Conservation (phyloP, 92 coral and sea anemone species). For the Diadumene lineata region DNA sequence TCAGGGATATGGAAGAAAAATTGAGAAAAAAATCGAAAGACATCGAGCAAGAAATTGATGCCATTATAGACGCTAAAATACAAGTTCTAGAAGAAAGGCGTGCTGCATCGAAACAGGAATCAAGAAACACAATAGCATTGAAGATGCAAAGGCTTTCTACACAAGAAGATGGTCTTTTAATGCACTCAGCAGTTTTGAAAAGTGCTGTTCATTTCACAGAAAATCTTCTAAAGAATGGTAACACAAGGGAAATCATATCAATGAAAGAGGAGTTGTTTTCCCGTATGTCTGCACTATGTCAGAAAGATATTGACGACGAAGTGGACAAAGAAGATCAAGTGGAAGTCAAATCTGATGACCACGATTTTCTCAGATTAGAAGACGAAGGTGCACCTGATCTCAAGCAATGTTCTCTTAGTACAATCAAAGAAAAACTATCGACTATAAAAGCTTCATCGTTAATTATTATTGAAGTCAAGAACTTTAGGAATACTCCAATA, state of each 20-base stretch:
- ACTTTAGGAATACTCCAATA: too few relatives aligned
- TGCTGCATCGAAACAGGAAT: neutral
- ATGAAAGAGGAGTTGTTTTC: too few relatives aligned
- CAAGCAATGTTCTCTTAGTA: too few relatives aligned
- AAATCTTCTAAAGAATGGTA: constrained; percentile 32
- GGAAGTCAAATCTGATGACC: too few relatives aligned
- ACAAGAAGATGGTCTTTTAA: constrained; percentile 40
- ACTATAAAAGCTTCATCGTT: too few relatives aligned
- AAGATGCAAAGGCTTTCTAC: constrained; percentile 36
- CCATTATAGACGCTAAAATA: constrained; percentile 28
- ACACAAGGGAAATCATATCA: constrained; percentile 25
- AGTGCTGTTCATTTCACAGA: constrained; percentile 55
- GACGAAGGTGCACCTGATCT: too few relatives aligned
- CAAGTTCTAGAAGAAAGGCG: constrained; percentile 16
- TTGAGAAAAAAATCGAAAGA: constrained; percentile 10
- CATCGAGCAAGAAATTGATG: constrained; percentile 35
- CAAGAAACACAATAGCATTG: constrained; percentile 4
- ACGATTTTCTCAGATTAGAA: too few relatives aligned
- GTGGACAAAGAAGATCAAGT: too few relatives aligned
- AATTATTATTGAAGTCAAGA: too few relatives aligned
- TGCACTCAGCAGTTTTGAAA: constrained; percentile 31
- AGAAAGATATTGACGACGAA: too few relatives aligned
- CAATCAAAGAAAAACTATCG: too few relatives aligned
- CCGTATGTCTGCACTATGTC: too few relatives aligned
- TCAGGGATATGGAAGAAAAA: constrained; percentile 24